Base-by-base conservation (phyloP, 2,797 vertebrate genomes). In the Oreonectes daqikongensis region DNA sequence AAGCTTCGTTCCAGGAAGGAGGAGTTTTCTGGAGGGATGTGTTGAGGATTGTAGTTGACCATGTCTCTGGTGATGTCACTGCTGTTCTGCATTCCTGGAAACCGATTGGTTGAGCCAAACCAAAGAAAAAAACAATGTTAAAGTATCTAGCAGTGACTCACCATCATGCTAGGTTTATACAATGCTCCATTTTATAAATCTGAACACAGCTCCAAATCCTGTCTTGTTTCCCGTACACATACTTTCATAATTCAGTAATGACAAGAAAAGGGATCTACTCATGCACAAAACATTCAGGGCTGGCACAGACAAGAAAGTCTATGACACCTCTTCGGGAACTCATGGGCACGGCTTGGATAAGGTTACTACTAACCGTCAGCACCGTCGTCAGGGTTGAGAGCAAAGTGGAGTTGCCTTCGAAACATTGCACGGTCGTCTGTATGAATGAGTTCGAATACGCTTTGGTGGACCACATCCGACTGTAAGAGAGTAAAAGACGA, bases 401-500 rank as follows among this genome's bases (percentile, higher is more conserved):
- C 82, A 57, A 92, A 85, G 69, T 85, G 89, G n/a, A 95, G 92
- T 88, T 95, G 92, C 17, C 42, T 70, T 77, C 69, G 80, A 89
- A 95, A 95, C 72, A 90, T 2, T 0, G 89, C 87, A 15, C 94
- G 84, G 86, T 95, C 93, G 0, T 94, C 94, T 0, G 84, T 83
- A 6, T 95, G 94, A 87, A 95, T 94, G 84, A 95, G 73, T 83
- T 94, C 91, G 0, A 93, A 95, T 48, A 94, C 90, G 0, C 90
- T 95, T 88, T 93, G 93, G 82, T 94, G 92, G 74, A 95, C 84
- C 40, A 95, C 90, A 22, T 95, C 95, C 0, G 91, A 93, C 94
- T 95, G 87, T 2, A 87, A 85, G 0, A 74, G 32, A 22, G 1
- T 18, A 1, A 61, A 18, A 68, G 5, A 18, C 1, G 2, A 68